These are phyloP conservation scores for Tachyglossus aculeatus DNA, from an alignment of 2,797 vertebrate species.

Conservation along the genomic window DNA sequence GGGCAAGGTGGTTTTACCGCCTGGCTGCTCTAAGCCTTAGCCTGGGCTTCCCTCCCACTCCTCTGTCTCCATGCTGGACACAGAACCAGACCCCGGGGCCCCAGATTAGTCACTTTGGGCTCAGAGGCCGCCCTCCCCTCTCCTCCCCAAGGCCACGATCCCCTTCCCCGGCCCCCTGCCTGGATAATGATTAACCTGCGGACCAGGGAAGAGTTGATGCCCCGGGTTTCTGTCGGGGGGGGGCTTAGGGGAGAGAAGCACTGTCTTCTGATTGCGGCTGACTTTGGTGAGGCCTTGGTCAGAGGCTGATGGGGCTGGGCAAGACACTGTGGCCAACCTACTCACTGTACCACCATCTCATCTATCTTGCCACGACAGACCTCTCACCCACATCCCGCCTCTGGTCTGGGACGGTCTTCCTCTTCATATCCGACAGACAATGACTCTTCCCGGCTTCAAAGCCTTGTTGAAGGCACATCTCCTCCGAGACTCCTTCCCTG, in stretches of 20 bases:
- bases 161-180: background rate
- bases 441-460: no score
- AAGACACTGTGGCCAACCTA: no score
- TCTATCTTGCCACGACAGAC: no score
- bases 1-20: background rate
- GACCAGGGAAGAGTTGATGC: background rate
- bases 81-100: background rate
- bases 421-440: no score
- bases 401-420: no score
- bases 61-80: background rate
- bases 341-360: no score
- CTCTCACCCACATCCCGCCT: no score
- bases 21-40: background rate
- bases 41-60: background rate
- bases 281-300: background rate
- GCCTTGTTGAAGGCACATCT: no score
- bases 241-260: no score
- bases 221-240: background rate
- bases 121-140: background rate
- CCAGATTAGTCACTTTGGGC: background rate
- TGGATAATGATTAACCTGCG: conserved; percentile 2
- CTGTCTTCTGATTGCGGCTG: no score
- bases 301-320: background rate
- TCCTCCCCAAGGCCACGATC: background rate
- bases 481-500: no score